Conservation (phyloP, 1,140 invertebrate species). For the Drosophila repletoides region DNA sequence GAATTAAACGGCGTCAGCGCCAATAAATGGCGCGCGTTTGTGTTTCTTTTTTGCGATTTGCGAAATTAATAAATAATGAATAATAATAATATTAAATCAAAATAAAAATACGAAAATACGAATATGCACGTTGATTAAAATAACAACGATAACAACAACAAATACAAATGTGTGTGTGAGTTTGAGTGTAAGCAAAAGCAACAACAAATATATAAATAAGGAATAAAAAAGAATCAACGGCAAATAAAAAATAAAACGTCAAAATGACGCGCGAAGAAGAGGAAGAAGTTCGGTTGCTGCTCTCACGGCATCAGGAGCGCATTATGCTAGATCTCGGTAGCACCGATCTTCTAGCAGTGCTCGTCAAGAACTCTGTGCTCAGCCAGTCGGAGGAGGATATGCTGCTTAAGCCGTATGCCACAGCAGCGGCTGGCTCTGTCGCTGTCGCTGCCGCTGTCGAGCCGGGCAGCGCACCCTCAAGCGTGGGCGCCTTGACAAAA, state of each 20-base stretch:
- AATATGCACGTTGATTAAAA: slow-evolving; percentile 5
- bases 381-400: slow-evolving; percentile 78
- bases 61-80: slow-evolving; percentile 21
- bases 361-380: slow-evolving; percentile 80
- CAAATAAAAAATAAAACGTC: slow-evolving; percentile 30
- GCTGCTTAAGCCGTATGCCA: slow-evolving; percentile 59
- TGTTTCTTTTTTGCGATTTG: slow-evolving; percentile 42
- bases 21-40: slow-evolving; percentile 59
- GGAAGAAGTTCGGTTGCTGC: slow-evolving; percentile 78
- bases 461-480: slow-evolving; percentile 68
- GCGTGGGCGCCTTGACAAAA: slow-evolving; percentile 54
- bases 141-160: slow-evolving; percentile 10
- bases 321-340: slow-evolving; percentile 76
- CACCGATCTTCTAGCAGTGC: slow-evolving; percentile 73
- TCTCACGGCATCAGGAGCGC: slow-evolving; percentile 76
- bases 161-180: slow-evolving; percentile 19
- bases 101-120: slow-evolving; percentile 23
- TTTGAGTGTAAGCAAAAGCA: slow-evolving; percentile 7
- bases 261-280: slow-evolving; percentile 80
- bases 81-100: slow-evolving; percentile 14
- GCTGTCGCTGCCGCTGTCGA: slow-evolving; percentile 24
- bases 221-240: slow-evolving; percentile 18
- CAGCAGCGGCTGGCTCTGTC: slow-evolving; percentile 6
- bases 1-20: slow-evolving; percentile 25
- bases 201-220: no score